Evolutionary conservation across 2,113 vertebrate species (phyloP), one percentile per base, ranked within the genome.

Genomic region (Suncus etruscus): DNA sequence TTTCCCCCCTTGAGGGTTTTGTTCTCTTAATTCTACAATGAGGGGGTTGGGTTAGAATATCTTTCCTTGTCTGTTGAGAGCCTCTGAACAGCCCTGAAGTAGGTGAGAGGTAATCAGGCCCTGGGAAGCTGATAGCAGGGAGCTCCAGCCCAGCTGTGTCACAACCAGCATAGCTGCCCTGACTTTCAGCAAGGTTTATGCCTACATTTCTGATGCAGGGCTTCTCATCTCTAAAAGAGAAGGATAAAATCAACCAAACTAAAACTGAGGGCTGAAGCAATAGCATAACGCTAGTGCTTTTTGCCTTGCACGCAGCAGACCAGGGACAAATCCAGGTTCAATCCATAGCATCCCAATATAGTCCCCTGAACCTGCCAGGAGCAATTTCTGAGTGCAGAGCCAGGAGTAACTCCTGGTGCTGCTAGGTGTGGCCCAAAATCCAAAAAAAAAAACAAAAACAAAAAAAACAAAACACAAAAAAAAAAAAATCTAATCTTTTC

Each of bases 1-100:
- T 84, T 92, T 47, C 58, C 58, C 86, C 66, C 73, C 54, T 54
- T 79, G 45, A 45, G 66, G 65, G 45, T 78, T 78, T 45, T 65
- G 45, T 63, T 39, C 75, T 63, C 20, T 50, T 50, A 29, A 47
- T 69, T 48, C 18, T 51, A 50, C 78, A 78, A 32, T 31, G 31
- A 73, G 51, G 27, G 39, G 51, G 66, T 27, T 65, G 80, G 66
- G 66, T 45, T 47, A 47, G 65, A 72, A 24, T 18, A 83, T 27
- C 73, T 15, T 2, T 72, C 73, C 82, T 31, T 50, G 66, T 22
- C 29, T 25, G 22, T 12, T 50, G 16, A 27, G 51, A 51, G 18
- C 72, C 65, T 83, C 8, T 4, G 32, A 74, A 20, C 18, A 27
- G 54, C 39, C 18, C 12, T 11, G 51, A 0, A 65, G 45, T 32